Base-by-base conservation (phyloP, 1,140 invertebrate genomes). In the Pseudomyrmex concolor region DNA sequence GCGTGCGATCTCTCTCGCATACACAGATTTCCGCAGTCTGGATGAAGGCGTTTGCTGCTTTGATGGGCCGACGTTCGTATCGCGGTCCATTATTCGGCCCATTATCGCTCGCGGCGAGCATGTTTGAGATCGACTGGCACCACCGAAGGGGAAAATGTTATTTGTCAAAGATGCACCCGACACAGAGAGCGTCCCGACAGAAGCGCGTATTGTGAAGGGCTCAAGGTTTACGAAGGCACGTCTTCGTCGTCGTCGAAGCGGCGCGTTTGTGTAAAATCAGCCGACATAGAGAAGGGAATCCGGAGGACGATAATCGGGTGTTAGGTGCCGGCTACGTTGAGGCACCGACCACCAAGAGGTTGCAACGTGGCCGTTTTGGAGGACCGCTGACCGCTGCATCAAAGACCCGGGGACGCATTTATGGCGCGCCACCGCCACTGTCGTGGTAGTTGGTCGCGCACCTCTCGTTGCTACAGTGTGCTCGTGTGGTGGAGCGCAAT, bases 81-180 rank as follows among this genome's bases (percentile, higher is more conserved):
- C 90, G 83, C 84, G 81, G 83, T 83, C 80, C 87, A 90, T 91
- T 91, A 91, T 91, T 34, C n/a, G n/a, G n/a, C n/a, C n/a, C n/a
- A n/a, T n/a, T n/a, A n/a, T n/a, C 90, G 77, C 85, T 68, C 78
- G 54, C 84, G 81, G 55, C 84, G 78, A 86, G 66, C 84, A 73
- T 87, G 83, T 89, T 89, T 91, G 90, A 34, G 34, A 85, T 64
- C 83, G 87, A 83, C 68, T 84, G 89, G 72, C 87, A 82, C 68
- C 88, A 88, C 76, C 70, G 88, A 90, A 88, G 89, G 86, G 89
- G 85, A 85, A 90, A 91, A 90, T 86, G 84, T 89, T 89, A 91
- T 91, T 90, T 90, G 87, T 89, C 84, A 91, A 91, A 89, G 90
- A 91, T 86, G 90, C 85, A 84, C 25, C 25, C 25, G 25, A 25